phyloP scores from a whole-genome alignment of 1,140 invertebrate species.

The Atopsyche davidsoni region DNA sequence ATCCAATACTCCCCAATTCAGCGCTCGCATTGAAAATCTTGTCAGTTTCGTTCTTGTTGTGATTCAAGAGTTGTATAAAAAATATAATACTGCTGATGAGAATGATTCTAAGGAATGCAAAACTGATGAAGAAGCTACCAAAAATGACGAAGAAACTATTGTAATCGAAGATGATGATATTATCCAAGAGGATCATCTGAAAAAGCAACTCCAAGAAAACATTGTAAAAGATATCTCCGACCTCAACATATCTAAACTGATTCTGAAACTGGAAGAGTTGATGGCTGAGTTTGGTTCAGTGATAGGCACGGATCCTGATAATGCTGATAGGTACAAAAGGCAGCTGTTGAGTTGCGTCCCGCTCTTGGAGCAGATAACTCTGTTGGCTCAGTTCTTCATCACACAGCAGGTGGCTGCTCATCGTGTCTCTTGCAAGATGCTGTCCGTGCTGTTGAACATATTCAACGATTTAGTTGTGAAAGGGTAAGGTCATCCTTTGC shows the following conservation, averaged over 20 bases:
- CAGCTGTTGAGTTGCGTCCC: slow-evolving; percentile 49
- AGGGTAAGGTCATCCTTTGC: slow-evolving; percentile 47
- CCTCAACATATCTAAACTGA: slow-evolving; percentile 48
- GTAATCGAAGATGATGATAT: slow-evolving; percentile 40
- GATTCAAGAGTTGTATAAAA: slow-evolving; percentile 67
- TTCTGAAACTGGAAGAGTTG: slow-evolving; percentile 38
- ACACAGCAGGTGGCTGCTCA: slow-evolving; percentile 69
- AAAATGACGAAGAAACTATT: slow-evolving; percentile 37
- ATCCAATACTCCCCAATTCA: slow-evolving; percentile 27
- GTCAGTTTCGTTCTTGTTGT: slow-evolving; percentile 55
- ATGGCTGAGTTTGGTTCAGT: slow-evolving; percentile 21
- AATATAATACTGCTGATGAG: slow-evolving; percentile 37
- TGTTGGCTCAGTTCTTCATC: slow-evolving; percentile 72
- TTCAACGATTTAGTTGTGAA: slow-evolving; percentile 81
- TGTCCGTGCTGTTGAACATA: slow-evolving; percentile 74
- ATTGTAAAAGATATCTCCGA: slow-evolving; percentile 51
- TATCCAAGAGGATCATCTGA: slow-evolving; percentile 59
- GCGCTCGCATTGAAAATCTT: slow-evolving; percentile 49
- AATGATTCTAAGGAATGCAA: slow-evolving; percentile 11
- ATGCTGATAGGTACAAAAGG: slow-evolving; percentile 27
- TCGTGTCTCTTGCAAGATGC: slow-evolving; percentile 73
- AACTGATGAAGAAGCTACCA: slow-evolving; percentile 15
- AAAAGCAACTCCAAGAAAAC: slow-evolving; percentile 54
- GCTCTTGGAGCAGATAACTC: slow-evolving; percentile 71
- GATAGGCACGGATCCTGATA: slow-evolving; percentile 3